Evolutionary conservation across 2,797 vertebrate species (phyloP).

Genomic region (Macropus fuliginosus): DNA sequence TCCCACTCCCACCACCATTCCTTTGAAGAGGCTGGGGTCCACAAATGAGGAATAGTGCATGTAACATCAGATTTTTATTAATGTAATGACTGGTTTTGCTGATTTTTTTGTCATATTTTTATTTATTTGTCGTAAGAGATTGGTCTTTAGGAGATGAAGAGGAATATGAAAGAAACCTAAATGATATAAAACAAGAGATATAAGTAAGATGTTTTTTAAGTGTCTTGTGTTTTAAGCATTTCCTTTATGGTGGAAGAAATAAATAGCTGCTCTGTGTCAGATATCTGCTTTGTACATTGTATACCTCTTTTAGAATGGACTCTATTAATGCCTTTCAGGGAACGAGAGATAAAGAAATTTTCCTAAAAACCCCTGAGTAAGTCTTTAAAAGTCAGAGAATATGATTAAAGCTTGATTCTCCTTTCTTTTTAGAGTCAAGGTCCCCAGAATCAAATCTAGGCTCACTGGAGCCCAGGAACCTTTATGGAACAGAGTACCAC

Average conservation of each 20-base stretch:
- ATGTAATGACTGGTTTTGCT: background rate
- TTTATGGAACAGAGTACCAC: background rate
- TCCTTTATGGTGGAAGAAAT: background rate
- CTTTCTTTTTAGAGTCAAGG: background rate
- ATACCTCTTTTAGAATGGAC: background rate
- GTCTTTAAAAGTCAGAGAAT: background rate
- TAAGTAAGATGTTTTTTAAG: background rate
- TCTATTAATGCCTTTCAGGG: background rate
- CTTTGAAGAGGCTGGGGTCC: background rate
- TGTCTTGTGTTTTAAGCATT: background rate
- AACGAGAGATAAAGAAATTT: background rate
- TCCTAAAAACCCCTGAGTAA: background rate
- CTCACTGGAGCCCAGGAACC: background rate
- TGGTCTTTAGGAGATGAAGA: background rate
- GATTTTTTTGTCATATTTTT: background rate
- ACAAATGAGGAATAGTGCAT: background rate
- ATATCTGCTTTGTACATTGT: background rate
- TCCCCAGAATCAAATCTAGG: background rate
- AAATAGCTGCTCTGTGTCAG: background rate
- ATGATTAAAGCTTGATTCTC: background rate
- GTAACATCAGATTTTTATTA: background rate
- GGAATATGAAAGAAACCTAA: background rate
- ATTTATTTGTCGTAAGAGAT: background rate
- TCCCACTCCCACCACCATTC: background rate
- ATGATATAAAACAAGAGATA: background rate